These are phyloP conservation scores for Drosophila saltans DNA, from an alignment of 1,140 invertebrate species.

Conservation along the genomic window DNA sequence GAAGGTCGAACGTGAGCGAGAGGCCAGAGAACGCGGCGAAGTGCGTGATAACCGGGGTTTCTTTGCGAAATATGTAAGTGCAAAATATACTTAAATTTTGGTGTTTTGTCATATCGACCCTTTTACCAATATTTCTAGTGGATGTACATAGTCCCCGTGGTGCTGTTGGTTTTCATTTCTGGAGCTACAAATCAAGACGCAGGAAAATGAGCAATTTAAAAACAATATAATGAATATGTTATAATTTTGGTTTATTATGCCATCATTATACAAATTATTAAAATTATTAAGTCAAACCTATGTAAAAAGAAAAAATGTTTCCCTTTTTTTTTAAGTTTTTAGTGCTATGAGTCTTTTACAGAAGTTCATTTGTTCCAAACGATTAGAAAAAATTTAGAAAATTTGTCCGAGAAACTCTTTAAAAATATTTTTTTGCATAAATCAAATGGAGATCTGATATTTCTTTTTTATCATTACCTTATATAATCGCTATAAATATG, in stretches of 20 bases:
- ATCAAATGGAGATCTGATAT: too few species aligned
- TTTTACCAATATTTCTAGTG: constrained; percentile 88
- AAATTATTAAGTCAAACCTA: constrained; percentile 1
- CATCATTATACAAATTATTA: constrained; percentile 4
- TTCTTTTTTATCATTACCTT: too few species aligned
- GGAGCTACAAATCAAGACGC: constrained; percentile 92
- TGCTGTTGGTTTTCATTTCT: constrained; percentile 93
- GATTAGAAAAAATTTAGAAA: too few species aligned
- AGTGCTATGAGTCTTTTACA: too few species aligned
- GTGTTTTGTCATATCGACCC: not conserved
- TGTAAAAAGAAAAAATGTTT: too few species aligned
- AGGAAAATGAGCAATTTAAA: constrained; percentile 55
- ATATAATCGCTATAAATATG: too few species aligned
- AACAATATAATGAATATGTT: not conserved
- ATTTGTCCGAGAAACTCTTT: too few species aligned
- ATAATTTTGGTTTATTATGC: not conserved
- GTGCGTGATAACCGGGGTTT: constrained; percentile 96
- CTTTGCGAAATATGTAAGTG: constrained; percentile 97
- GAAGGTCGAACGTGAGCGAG: constrained; percentile 94
- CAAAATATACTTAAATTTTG: not conserved
- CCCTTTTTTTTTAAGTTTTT: too few species aligned
- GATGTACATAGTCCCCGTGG: constrained; percentile 97
- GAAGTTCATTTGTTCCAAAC: too few species aligned
- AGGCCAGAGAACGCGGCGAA: constrained; percentile 94
- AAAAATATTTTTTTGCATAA: too few species aligned